These are phyloP conservation scores for Fistularia commersonii DNA, from an alignment of 2,797 vertebrate genomes.

Conservation along the genomic window DNA sequence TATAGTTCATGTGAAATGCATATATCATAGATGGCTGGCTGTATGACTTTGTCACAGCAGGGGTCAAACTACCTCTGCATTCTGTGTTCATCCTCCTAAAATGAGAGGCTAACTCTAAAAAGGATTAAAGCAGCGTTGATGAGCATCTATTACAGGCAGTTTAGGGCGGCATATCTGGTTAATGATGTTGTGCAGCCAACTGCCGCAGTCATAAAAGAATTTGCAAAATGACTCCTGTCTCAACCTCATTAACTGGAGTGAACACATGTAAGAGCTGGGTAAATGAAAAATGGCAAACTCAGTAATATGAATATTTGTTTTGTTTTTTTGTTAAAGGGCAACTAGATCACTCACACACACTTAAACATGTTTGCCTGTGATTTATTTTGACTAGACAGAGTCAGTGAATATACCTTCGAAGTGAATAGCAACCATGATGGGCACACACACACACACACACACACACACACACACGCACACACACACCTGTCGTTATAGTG, in stretches of 20 bases:
- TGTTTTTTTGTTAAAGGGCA: too few species aligned
- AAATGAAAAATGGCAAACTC: not conserved
- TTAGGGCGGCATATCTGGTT: conserved; percentile 10
- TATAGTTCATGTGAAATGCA: not conserved
- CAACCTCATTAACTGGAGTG: conserved; percentile 3
- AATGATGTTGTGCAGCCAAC: conserved; percentile 16
- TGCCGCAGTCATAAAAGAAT: conserved; percentile 15
- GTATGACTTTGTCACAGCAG: conserved; percentile 24
- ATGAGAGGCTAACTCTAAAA: conserved; percentile 14
- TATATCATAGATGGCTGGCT: not conserved
- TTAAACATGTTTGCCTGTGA: too few species aligned
- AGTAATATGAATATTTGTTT: too few species aligned
- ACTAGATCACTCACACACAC: too few species aligned
- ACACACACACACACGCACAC: conserved; percentile 1
- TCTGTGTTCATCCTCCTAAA: conserved; percentile 17
- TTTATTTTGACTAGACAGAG: too few species aligned
- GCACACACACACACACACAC: conserved; percentile 1
- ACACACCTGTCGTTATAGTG: not conserved
- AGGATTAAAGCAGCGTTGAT: conserved; percentile 17
- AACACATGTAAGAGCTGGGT: not conserved
- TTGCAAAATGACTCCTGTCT: conserved; percentile 11
- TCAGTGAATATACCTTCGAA: too few species aligned
- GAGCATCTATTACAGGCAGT: conserved; percentile 18
- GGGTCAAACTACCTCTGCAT: conserved; percentile 12
- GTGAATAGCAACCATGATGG: too few species aligned